Conservation (phyloP, 2,888 invertebrate species). For the Scelioninae gen. 1 region DNA sequence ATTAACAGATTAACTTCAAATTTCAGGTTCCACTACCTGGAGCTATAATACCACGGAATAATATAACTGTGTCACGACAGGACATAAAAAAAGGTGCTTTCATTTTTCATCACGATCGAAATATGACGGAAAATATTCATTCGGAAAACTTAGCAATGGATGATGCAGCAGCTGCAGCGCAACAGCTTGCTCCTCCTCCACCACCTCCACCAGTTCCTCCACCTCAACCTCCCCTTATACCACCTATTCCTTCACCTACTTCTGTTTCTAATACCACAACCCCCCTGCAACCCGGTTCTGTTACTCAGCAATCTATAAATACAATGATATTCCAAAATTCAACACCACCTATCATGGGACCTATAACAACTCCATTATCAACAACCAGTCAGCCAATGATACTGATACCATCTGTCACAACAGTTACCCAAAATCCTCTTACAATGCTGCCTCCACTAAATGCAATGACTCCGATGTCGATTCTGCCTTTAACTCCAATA, state of each 20-base stretch:
- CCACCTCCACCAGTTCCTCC: conserved; percentile 3
- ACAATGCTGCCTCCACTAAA: neutral
- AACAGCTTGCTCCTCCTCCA: neutral
- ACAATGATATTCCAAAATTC: conserved; percentile 10
- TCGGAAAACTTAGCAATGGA: conserved; percentile 27
- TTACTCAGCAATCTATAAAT: neutral
- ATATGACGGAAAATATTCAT: conserved; percentile 26
- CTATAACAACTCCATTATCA: conserved; percentile 7
- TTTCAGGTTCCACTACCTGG: no score
- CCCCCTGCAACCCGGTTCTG: no score
- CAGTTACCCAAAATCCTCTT: conserved; percentile 44
- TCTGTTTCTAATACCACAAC: no score
- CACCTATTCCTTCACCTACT: no score
- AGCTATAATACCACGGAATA: no score
- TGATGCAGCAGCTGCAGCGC: neutral
- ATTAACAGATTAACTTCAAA: no score
- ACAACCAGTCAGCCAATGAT: conserved; percentile 22
- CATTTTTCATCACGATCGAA: conserved; percentile 20
- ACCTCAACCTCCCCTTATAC: no score
- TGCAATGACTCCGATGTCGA: conserved; percentile 21
- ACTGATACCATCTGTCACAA: conserved; percentile 35
- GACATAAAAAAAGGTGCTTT: no score
- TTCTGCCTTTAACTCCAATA: conserved; percentile 20
- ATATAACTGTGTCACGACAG: no score
- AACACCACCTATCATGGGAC: neutral